Percentiles rank a stretch among this genome's conserved stretches.
These are phyloP conservation scores for Anisognathus igniventris DNA, from an alignment of 2,797 vertebrate species.

Conservation along the genomic window DNA sequence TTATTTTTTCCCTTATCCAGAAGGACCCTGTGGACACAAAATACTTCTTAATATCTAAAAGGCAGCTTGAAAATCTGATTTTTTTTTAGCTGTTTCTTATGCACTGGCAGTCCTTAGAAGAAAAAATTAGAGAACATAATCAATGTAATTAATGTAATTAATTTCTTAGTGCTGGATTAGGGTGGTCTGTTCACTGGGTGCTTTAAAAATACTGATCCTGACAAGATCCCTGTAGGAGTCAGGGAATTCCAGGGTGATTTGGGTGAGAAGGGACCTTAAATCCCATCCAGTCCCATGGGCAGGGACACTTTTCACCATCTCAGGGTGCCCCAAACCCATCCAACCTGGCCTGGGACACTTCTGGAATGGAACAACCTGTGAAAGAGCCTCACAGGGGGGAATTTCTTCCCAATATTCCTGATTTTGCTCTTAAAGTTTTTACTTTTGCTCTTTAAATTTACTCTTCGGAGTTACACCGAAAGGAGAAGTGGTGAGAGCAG, in stretches of 20 bases:
- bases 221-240: neutral
- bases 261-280: neutral
- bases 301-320: neutral
- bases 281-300: too few species aligned
- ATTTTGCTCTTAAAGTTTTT: neutral
- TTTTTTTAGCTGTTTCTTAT: neutral
- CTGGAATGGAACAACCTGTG: neutral
- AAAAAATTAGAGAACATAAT: neutral
- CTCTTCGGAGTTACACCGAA: fast-evolving
- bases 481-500: neutral
- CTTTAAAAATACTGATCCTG: neutral
- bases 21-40: neutral
- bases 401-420: neutral
- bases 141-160: neutral
- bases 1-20: neutral
- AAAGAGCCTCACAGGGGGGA: neutral
- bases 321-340: neutral
- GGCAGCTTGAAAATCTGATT: neutral
- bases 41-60: neutral
- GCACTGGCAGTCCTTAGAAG: neutral
- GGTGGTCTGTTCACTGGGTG: neutral
- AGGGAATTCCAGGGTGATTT: neutral
- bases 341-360: neutral
- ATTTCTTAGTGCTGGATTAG: neutral
- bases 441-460: neutral